Conservation (phyloP, 2,797 vertebrate genomes). For the Pelobates cultripes region DNA sequence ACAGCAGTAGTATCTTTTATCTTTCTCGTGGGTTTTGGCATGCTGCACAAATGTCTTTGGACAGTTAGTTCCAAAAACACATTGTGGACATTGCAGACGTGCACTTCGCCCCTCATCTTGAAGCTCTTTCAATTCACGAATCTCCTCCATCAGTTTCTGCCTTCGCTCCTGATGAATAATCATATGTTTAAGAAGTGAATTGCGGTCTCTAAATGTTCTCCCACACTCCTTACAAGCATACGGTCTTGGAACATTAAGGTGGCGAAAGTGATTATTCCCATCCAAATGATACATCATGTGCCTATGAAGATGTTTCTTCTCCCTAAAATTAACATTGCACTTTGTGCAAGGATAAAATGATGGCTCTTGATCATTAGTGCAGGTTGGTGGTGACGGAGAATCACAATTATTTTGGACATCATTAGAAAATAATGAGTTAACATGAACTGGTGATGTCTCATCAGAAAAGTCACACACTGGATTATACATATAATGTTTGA, state of each 20-base stretch:
- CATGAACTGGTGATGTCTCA: conserved; percentile 80
- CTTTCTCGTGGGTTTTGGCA: conserved; percentile 84
- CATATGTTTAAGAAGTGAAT: conserved; percentile 90
- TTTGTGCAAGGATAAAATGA: conserved; percentile 89
- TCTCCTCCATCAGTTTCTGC: conserved; percentile 87
- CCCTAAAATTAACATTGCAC: conserved; percentile 93
- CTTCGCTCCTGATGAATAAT: conserved; percentile 91
- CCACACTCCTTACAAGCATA: conserved; percentile 94
- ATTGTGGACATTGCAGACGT: conserved; percentile 80
- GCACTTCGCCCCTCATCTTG: conserved; percentile 80
- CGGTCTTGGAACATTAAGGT: conserved; percentile 83
- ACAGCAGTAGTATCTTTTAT: conserved; percentile 85
- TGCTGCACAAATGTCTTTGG: conserved; percentile 86
- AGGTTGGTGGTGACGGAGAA: conserved; percentile 76
- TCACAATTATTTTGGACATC: conserved; percentile 81
- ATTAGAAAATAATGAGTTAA: conserved; percentile 76
- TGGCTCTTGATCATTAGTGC: conserved; percentile 81
- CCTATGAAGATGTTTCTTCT: conserved; percentile 90
- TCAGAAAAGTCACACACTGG: conserved; percentile 77
- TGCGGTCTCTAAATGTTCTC: conserved; percentile 89
- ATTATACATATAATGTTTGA: conserved; percentile 80
- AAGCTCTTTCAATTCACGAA: conserved; percentile 84
- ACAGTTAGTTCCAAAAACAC: conserved; percentile 83
- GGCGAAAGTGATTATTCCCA: conserved; percentile 90
- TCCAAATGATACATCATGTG: conserved; percentile 98